Evolutionary conservation across 2,113 vertebrate species (phyloP).

Genomic region (Delphinapterus leucas): DNA sequence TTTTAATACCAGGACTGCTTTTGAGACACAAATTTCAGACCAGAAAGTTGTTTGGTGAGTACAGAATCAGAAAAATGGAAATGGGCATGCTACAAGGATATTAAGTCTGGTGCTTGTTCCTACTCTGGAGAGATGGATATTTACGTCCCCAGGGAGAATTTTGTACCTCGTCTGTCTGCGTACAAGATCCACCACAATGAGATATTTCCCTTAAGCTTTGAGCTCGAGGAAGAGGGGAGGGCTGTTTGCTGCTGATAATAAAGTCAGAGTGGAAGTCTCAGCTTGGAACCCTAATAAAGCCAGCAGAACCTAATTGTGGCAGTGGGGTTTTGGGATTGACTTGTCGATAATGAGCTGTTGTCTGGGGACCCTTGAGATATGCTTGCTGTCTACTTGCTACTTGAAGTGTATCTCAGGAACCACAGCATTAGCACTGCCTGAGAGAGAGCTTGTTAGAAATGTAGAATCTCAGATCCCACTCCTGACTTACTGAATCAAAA

Average conservation of each 20-base stretch:
- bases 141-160: not conserved
- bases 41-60: not conserved
- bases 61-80: not conserved
- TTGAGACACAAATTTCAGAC: not conserved
- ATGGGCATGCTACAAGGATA: not conserved
- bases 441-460: not conserved
- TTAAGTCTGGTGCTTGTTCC: not conserved
- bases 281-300: not conserved
- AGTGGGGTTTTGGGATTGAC: not conserved
- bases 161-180: not conserved
- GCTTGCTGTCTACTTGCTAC: not conserved
- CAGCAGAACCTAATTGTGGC: not conserved
- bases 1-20: not conserved
- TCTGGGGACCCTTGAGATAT: not conserved
- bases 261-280: not conserved
- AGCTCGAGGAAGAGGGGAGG: not conserved
- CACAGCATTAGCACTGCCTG: not conserved
- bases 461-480: not conserved
- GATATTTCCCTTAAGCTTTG: not conserved
- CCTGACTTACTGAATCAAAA: not conserved
- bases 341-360: not conserved
- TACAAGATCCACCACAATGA: not conserved
- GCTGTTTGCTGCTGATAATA: not conserved
- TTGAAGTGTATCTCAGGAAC: not conserved
- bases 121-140: not conserved